Percentiles rank a stretch among this genome's conserved stretches.
phyloP scores from a whole-genome alignment of 2,797 vertebrate genomes.

The Pseudochaenichthys georgianus region DNA sequence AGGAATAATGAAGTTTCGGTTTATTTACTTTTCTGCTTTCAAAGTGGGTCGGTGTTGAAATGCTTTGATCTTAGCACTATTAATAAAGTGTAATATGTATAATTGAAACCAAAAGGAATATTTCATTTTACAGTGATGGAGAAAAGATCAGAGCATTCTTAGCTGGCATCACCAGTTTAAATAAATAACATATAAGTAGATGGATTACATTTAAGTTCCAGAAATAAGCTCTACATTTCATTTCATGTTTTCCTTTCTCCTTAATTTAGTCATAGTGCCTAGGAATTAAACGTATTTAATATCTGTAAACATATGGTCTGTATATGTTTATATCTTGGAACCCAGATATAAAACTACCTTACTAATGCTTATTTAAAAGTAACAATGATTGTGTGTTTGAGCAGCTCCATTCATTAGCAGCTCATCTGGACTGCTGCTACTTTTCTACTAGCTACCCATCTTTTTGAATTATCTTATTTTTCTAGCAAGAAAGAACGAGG shows the following conservation, averaged over 20 bases:
- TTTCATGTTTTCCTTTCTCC: background rate
- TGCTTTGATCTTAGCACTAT: slow-evolving; percentile 33
- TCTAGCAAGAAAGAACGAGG: background rate
- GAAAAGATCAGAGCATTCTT: slow-evolving; percentile 1
- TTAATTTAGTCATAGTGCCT: background rate
- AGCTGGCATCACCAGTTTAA: background rate
- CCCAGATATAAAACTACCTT: too few species aligned
- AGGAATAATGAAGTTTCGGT: slow-evolving; percentile 36
- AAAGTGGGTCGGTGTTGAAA: slow-evolving; percentile 35
- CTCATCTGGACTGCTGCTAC: background rate
- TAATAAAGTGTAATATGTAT: slow-evolving; percentile 39
- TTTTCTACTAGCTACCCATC: background rate
- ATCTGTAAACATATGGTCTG: too few species aligned
- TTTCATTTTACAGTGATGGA: background rate
- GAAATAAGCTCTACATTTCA: too few species aligned
- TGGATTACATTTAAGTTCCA: background rate
- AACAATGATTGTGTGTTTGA: too few species aligned
- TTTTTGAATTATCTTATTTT: slow-evolving; percentile 10
- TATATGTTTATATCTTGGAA: too few species aligned
- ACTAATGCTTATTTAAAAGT: too few species aligned
- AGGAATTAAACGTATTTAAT: too few species aligned
- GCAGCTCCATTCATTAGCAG: too few species aligned
- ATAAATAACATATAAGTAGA: background rate
- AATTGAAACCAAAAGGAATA: slow-evolving; percentile 23
- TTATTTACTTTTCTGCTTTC: slow-evolving; percentile 8